Evolutionary conservation across 2,797 vertebrate genomes (phyloP).

Genomic region (Microcaecilia unicolor): DNA sequence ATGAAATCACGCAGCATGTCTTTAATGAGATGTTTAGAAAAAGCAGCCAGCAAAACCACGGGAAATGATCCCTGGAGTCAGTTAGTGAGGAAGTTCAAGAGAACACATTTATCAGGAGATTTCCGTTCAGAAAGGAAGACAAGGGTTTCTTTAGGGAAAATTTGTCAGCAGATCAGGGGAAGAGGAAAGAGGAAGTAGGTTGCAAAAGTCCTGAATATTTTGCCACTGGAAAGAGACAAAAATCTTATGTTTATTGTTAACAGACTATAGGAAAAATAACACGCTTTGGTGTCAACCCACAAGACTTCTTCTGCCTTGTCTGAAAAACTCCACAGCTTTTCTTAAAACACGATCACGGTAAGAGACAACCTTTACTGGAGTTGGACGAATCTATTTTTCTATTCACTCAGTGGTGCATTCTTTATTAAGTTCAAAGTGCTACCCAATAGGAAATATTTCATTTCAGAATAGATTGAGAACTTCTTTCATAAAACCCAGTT

Average conservation of each 20-base stretch:
- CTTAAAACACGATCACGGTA: conserved; percentile 10
- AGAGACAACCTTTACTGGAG: conserved; percentile 10
- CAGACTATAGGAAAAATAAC: background rate
- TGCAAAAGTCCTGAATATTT: conserved; percentile 27
- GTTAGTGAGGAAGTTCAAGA: conserved; percentile 45
- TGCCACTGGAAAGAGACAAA: conserved; percentile 25
- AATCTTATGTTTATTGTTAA: conserved; percentile 5
- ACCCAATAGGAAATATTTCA: conserved; percentile 17
- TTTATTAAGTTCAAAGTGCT: conserved; percentile 15
- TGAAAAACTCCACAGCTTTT: conserved; percentile 9
- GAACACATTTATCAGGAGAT: conserved; percentile 68
- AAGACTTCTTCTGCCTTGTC: background rate
- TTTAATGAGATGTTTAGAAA: too few species aligned
- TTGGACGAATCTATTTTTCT: too few species aligned
- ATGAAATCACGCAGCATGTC: too few species aligned
- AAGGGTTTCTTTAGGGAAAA: conserved; percentile 39
- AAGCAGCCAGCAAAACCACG: conserved; percentile 45
- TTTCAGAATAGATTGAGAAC: conserved; percentile 7
- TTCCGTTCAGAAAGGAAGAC: conserved; percentile 65
- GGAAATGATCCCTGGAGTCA: conserved; percentile 60
- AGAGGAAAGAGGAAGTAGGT: conserved; percentile 40
- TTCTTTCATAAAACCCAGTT: too few species aligned
- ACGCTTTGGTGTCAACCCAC: conserved; percentile 6
- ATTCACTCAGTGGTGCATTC: too few species aligned
- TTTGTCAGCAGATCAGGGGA: conserved; percentile 49